Base-by-base conservation (phyloP, 2,888 invertebrate genomes). In the Augiades crinisus region DNA sequence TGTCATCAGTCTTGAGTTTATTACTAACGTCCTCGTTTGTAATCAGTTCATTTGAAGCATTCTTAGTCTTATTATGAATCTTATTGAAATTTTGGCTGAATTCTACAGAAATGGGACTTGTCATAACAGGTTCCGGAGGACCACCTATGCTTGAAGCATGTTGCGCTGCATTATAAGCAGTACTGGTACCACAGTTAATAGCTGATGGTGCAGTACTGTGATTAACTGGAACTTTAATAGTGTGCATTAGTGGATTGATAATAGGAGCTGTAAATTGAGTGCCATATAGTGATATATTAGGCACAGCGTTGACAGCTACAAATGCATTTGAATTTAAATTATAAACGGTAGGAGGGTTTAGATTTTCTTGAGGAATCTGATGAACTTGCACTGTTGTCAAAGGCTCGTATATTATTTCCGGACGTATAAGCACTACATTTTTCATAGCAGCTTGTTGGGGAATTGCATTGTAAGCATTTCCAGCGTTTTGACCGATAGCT, bases 351-450 rank as follows among this genome's bases (percentile, higher is more conserved):
- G 56, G 43, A 8, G 60, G 34, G 2, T 64, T 57, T 24, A 54
- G 33, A 17, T 54, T 63, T 16, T 63, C 45, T 27, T n/a, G n/a
- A n/a, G 63, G 60, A n/a, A 58, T 59, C 61, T 59, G 58, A 38
- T 61, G 56, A 33, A 59, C 40, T 37, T 70, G 68, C 17, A 75
- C 52, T 4, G 63, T 46, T n/a, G 64, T 16, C 54, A 66, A 75
- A 3, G 73, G 63, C 56, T 78, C 71, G 45, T 78, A 82, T 13
- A 75, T 65, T 17, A 79, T 56, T 13, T 78, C 70, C 5, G 77
- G 64, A 12, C 74, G 69, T 47, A 83, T 60, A 5, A 81, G 50
- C 8, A 81, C 67, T 5, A 84, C 64, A 58, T 81, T 83, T 21
- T 71, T 70, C 36, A 72, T 43, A 1, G 63, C 51, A 3, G 70